phyloP scores from a whole-genome alignment of 2,888 invertebrate genomes.

The Mactromeris polynyma region DNA sequence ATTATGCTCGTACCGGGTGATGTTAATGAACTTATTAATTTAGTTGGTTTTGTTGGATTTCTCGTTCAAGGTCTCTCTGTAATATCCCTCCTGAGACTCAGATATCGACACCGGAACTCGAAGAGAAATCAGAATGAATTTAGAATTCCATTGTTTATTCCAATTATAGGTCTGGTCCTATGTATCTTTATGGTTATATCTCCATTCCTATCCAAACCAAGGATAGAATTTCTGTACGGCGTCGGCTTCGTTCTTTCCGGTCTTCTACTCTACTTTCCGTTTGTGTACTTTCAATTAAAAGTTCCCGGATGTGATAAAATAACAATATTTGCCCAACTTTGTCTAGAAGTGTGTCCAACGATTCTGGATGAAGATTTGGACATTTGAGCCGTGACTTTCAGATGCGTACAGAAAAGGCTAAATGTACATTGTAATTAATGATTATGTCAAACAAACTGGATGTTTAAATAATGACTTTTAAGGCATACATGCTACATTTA shows the following conservation, averaged over 20 bases:
- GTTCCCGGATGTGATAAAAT: slow-evolving; percentile 56
- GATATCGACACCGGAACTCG: slow-evolving; percentile 37
- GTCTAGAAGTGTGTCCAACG: slow-evolving; percentile 58
- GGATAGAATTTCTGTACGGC: slow-evolving; percentile 66
- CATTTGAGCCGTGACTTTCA: neutral
- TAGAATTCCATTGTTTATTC: slow-evolving; percentile 50
- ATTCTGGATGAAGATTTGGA: slow-evolving; percentile 43
- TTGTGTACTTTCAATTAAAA: slow-evolving; percentile 44
- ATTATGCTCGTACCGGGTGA: slow-evolving; percentile 60
- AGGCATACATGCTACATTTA: no score
- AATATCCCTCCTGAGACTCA: slow-evolving; percentile 35
- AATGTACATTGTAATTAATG: neutral
- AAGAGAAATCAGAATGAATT: slow-evolving; percentile 18
- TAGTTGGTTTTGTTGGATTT: slow-evolving; percentile 55
- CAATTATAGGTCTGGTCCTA: slow-evolving; percentile 46
- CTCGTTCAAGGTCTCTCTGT: slow-evolving; percentile 33
- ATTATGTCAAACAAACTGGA: no score
- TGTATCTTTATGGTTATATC: slow-evolving; percentile 64
- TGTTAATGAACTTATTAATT: slow-evolving; percentile 54
- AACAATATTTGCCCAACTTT: slow-evolving; percentile 49
- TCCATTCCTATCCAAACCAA: slow-evolving; percentile 61
- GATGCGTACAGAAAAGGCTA: neutral
- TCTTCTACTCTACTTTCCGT: slow-evolving; percentile 62
- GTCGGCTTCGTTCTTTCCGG: slow-evolving; percentile 52
- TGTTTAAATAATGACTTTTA: no score